Evolutionary conservation across 2,113 vertebrate species (phyloP), one percentile per base, ranked within the genome.

Genomic region (Hiodon alosoides): DNA sequence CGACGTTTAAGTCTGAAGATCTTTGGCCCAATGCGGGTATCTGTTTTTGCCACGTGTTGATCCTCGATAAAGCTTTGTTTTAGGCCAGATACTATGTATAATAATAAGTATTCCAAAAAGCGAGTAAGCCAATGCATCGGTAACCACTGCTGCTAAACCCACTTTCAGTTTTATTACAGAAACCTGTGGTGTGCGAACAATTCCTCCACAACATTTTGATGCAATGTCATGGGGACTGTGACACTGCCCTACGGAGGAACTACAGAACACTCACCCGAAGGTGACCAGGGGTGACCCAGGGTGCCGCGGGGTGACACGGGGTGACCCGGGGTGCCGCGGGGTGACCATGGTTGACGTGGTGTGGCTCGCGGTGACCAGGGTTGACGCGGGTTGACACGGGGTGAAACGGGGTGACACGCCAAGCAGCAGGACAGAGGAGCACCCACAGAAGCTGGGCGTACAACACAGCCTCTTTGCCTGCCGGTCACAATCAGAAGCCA

Each of bases 141-240:
- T 3, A 14, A 51, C 8, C 66, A 52, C 13, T 2, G 14, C 4
- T 16, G 9, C 52, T 54, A 58, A 70, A 46, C 46, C 54, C 54
- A 55, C 4, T 70, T 70, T 46, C 31, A 55, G 69, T 9, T 70
- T 70, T 70, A 55, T 70, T 57, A 58, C 53, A 55, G 69, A 13
- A 9, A 70, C 54, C 46, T 31, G 65, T 7, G 7, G 64, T 10
- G 65, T 4, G 8, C 5, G 3, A 31, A 17, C n/a, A 46, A 17
- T 8, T 55, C n/a, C 17, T 8, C 1, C n/a, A 8, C 31, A 51
- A 16, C 31, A 17, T 55, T 7, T 16, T n/a, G 52, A 54, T 7
- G 14, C 17, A 7, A 50, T 53, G 50, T 69, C 7, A 69, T 52
- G 16, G 46, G 66, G 47, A 67, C 4, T 14, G 66, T 11, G 11